phyloP scores from a whole-genome alignment of 2,113 vertebrate genomes.

The Limanda limanda region DNA sequence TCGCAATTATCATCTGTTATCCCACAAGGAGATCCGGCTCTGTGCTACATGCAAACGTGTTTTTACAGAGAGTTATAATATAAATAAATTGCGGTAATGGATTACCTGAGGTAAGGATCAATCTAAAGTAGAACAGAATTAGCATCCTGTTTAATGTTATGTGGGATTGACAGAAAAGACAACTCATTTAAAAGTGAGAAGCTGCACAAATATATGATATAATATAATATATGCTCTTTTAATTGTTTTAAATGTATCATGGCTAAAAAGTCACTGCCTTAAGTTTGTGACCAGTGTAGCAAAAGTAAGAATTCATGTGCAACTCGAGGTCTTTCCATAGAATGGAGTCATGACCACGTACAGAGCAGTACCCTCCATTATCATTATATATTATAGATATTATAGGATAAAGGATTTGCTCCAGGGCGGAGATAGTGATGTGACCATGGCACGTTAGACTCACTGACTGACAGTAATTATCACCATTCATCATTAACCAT shows the following conservation, averaged over 20 bases:
- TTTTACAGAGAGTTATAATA: too few species aligned
- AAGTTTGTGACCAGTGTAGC: not conserved
- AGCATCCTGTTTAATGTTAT: too few species aligned
- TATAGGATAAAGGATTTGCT: not conserved
- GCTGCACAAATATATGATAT: too few species aligned
- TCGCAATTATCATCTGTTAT: too few species aligned
- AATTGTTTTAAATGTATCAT: not conserved
- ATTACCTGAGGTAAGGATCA: too few species aligned
- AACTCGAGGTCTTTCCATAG: not conserved
- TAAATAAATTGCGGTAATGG: too few species aligned
- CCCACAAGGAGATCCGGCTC: too few species aligned
- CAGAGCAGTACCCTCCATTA: not conserved
- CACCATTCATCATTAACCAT: constrained; percentile 58
- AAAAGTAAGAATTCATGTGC: not conserved
- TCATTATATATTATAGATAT: not conserved
- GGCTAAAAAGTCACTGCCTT: too few species aligned
- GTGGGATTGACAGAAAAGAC: too few species aligned
- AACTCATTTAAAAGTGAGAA: too few species aligned
- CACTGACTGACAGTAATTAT: constrained; percentile 66
- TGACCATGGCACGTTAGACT: constrained; percentile 22
- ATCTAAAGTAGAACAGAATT: too few species aligned
- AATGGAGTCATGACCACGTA: not conserved
- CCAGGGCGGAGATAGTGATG: constrained; percentile 16
- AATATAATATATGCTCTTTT: not conserved
- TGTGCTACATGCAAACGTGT: too few species aligned